Base-by-base conservation (phyloP, 2,888 invertebrate species). In the Villa cingulata region DNA sequence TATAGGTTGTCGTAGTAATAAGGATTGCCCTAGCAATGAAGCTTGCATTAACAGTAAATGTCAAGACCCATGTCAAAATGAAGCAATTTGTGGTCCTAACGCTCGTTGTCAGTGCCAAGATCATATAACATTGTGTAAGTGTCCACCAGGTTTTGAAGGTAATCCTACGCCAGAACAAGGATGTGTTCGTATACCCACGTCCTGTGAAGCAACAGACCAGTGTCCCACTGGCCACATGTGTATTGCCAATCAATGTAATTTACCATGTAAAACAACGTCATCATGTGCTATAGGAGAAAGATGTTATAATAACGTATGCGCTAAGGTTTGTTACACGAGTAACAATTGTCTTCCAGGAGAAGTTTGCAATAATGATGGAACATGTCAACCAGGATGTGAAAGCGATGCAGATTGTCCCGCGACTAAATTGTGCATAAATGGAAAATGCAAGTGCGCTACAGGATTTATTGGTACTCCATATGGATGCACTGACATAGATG, bases 291-390 rank as follows among this genome's bases (percentile, higher is more conserved):
- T 83, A 38, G 90, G 90, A 15, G 91, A 91, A 70, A 77, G 83
- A 51, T 91, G 91, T 60, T 76, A 76, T 50, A 81, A 83, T 56
- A 81, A 77, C 54, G 75, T 82, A 53, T 91, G 90, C 59, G 76
- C 81, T 18, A 90, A 89, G 72, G 79, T 90, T 34, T 91, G 91
- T 63, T 89, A 88, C 61, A 81, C 85, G 12, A 89, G 89, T 62
- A 87, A 85, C 59, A 92, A 91, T 61, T 92, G 92, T 59, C 72
- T 90, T 57, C 83, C 86, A 3, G 91, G 91, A 43, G 91, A 92
- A 71, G 80, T 91, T 49, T 91, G 92, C 57, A 78, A 79, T 54
- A 78, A 80, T 51, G 72, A 73, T 53, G 89, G 90, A 45, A 74
- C 81, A 38, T 92, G 92, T 60, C 78, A 83, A 59, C 76, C 82